phyloP scores from a whole-genome alignment of 2,888 invertebrate genomes.

The Xestia ashworthii region DNA sequence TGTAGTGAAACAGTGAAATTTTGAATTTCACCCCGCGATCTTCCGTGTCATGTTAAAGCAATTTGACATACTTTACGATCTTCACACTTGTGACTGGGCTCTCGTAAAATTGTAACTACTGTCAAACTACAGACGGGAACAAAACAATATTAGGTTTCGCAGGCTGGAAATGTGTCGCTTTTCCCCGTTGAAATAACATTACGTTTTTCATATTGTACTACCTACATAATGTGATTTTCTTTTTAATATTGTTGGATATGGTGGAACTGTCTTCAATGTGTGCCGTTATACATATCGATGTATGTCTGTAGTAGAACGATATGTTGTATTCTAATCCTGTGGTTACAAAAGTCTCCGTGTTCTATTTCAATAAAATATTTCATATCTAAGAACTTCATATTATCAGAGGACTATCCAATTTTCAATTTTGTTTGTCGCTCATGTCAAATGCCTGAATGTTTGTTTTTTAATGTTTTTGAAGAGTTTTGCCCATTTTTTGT shows the following conservation, averaged over 20 bases:
- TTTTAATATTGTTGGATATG: conserved; percentile 58
- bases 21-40: conserved; percentile 85
- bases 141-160: conserved; percentile 68
- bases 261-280: conserved; percentile 52
- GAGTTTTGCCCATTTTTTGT: conserved; percentile 44
- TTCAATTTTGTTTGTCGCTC: conserved; percentile 21
- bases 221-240: conserved; percentile 47
- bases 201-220: conserved; percentile 62
- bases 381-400: conserved; percentile 10
- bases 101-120: conserved; percentile 73
- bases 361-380: conserved; percentile 30
- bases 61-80: conserved; percentile 76
- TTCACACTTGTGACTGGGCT: conserved; percentile 76
- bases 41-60: conserved; percentile 79
- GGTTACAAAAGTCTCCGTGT: conserved; percentile 16
- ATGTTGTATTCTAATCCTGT: conserved; percentile 36
- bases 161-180: conserved; percentile 54
- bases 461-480: conserved; percentile 20
- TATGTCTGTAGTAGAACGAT: conserved; percentile 41
- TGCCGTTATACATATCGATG: conserved; percentile 47
- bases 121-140: conserved; percentile 66
- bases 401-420: conserved; percentile 36
- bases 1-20: conserved; percentile 85
- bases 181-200: conserved; percentile 59
- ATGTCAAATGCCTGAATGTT: conserved; percentile 23